phyloP scores from a whole-genome alignment of 2,113 vertebrate genomes.

The Phrynosoma blainvillii region DNA sequence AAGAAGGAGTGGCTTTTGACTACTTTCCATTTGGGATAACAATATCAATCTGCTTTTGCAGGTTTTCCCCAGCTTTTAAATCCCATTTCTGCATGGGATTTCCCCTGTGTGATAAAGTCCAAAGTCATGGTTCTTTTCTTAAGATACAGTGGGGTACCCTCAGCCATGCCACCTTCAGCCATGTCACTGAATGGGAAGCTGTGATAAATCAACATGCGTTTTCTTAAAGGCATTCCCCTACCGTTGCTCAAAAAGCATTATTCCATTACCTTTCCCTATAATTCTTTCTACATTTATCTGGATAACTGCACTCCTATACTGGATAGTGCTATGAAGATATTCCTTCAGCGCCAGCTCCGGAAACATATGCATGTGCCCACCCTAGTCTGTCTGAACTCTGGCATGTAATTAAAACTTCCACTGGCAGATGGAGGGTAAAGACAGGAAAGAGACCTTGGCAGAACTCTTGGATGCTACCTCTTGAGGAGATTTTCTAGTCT shows the following conservation, averaged over 20 bases:
- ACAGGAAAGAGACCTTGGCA: conserved; percentile 60
- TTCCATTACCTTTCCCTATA: background rate
- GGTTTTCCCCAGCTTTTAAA: too few species aligned
- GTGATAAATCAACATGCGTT: background rate
- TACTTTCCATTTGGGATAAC: too few species aligned
- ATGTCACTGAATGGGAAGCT: background rate
- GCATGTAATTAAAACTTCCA: conserved; percentile 57
- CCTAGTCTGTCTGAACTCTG: conserved; percentile 55
- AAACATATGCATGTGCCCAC: conserved; percentile 49
- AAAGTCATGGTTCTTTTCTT: background rate
- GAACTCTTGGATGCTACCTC: conserved; percentile 52
- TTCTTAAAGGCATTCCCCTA: background rate
- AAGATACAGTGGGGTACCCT: background rate
- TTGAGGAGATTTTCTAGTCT: conserved; percentile 61
- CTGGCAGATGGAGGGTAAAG: conserved; percentile 59
- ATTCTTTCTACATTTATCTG: background rate
- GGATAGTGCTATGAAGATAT: background rate
- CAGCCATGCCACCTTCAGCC: background rate
- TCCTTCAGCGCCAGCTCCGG: conserved; percentile 24
- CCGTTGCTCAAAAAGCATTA: background rate
- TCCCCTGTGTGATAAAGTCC: too few species aligned
- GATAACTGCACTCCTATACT: background rate
- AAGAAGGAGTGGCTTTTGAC: too few species aligned
- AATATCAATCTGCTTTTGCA: too few species aligned
- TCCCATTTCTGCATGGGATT: too few species aligned